phyloP scores from a whole-genome alignment of 2,888 invertebrate species.

The Plemyria rubiginata region DNA sequence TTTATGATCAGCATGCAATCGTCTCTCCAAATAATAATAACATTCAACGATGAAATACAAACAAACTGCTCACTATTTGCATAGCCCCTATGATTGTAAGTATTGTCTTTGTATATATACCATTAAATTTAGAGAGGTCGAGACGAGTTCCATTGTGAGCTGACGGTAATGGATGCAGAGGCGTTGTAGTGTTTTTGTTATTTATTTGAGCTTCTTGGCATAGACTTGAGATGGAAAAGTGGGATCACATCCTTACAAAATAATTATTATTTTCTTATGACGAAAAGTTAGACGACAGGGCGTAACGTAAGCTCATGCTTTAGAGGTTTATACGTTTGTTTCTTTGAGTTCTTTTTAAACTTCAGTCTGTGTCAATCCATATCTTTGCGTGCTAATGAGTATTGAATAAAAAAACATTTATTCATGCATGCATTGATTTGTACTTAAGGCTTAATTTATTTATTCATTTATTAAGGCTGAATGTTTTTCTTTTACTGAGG shows the following conservation, averaged over 20 bases:
- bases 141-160: conserved; percentile 31
- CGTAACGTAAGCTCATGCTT: too few relatives aligned
- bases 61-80: conserved; percentile 2
- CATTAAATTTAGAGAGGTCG: conserved; percentile 31
- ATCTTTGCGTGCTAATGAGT: too few relatives aligned
- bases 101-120: conserved; percentile 34
- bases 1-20: background rate
- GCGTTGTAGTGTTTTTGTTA: conserved; percentile 34
- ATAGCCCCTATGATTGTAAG: background rate
- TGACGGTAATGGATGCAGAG: conserved; percentile 30
- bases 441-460: too few relatives aligned
- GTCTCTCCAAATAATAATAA: background rate
- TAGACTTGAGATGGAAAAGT: conserved; percentile 3
- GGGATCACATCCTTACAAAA: conserved; percentile 18
- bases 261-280: background rate
- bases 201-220: conserved; percentile 28
- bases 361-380: too few relatives aligned
- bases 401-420: too few relatives aligned
- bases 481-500: too few relatives aligned
- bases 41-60: background rate
- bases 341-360: too few relatives aligned
- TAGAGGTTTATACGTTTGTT: too few relatives aligned
- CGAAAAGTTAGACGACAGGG: too few relatives aligned
- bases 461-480: too few relatives aligned
- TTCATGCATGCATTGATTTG: too few relatives aligned